A percentile compares a stretch with the other conserved stretches of the same genome.
Evolutionary conservation across 2,113 vertebrate genomes (phyloP).

Genomic region (Sinocyclocheilus anophthalmus): DNA sequence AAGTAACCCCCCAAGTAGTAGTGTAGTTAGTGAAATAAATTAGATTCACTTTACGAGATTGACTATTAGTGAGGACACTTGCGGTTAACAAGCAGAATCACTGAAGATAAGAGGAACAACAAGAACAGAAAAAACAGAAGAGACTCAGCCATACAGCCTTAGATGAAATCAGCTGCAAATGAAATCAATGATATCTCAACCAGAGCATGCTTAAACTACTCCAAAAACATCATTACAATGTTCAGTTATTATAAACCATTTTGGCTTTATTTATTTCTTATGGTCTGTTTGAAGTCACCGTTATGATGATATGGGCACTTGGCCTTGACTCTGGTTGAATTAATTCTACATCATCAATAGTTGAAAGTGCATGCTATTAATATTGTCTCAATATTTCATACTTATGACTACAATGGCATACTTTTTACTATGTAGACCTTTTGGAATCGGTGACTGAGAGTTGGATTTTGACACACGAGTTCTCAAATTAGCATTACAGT

Average conservation of each 20-base stretch:
- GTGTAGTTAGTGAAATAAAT: neutral
- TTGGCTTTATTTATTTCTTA: neutral
- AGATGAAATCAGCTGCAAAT: neutral
- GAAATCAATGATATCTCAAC: neutral
- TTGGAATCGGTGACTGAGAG: neutral
- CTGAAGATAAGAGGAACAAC: neutral
- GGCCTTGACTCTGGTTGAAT: neutral
- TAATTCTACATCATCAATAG: neutral
- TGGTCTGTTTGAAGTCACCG: no score
- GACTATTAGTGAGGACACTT: neutral
- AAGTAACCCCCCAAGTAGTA: neutral
- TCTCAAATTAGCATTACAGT: neutral
- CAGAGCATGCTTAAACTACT: neutral
- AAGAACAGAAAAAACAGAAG: neutral
- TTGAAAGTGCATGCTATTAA: neutral
- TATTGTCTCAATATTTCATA: neutral
- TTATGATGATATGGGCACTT: neutral
- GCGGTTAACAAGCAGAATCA: neutral
- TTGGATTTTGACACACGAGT: neutral
- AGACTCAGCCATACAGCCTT: no score
- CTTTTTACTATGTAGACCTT: neutral
- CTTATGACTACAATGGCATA: neutral
- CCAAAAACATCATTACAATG: neutral
- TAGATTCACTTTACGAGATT: neutral
- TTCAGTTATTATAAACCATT: neutral